Evolutionary conservation across 2,888 invertebrate genomes (phyloP).

Genomic region (Stenodera caucasica): DNA sequence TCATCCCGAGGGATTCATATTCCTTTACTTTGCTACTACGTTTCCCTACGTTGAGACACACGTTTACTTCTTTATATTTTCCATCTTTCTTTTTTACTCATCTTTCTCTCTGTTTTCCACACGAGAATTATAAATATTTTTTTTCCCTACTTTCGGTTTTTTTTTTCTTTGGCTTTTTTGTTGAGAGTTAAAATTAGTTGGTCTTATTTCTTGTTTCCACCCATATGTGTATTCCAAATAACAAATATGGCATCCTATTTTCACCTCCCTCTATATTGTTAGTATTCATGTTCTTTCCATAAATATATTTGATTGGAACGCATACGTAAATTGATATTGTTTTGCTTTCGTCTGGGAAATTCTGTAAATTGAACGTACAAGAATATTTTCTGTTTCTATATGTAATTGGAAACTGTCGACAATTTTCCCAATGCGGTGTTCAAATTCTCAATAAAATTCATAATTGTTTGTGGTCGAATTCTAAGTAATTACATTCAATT

Average conservation of each 20-base stretch:
- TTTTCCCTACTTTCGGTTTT: too few relatives aligned
- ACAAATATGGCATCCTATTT: constrained; percentile 30
- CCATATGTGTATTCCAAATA: constrained; percentile 15
- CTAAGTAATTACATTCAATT: constrained; percentile 37
- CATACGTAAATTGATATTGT: constrained; percentile 41
- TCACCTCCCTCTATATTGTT: constrained; percentile 33
- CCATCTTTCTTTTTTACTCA: too few relatives aligned
- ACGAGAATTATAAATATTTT: constrained; percentile 54
- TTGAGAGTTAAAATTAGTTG: constrained; percentile 49
- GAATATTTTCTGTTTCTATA: constrained; percentile 13
- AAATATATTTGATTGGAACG: constrained; percentile 35
- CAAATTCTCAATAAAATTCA: too few relatives aligned
- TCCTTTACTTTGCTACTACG: constrained; percentile 42
- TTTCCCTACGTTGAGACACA: constrained; percentile 25
- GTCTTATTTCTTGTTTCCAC: constrained; percentile 37
- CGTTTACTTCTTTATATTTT: constrained; percentile 40
- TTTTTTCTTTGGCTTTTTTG: constrained; percentile 45
- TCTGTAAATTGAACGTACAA: constrained; percentile 37
- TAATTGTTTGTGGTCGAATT: constrained; percentile 40
- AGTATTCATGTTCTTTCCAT: constrained; percentile 28
- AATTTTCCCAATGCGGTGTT: not conserved
- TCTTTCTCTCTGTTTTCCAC: constrained; percentile 48
- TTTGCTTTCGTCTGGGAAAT: constrained; percentile 33
- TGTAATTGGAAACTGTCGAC: not conserved
- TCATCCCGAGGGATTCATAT: constrained; percentile 52